Base-by-base conservation (phyloP, 2,888 invertebrate species). In the Unio pictorum region DNA sequence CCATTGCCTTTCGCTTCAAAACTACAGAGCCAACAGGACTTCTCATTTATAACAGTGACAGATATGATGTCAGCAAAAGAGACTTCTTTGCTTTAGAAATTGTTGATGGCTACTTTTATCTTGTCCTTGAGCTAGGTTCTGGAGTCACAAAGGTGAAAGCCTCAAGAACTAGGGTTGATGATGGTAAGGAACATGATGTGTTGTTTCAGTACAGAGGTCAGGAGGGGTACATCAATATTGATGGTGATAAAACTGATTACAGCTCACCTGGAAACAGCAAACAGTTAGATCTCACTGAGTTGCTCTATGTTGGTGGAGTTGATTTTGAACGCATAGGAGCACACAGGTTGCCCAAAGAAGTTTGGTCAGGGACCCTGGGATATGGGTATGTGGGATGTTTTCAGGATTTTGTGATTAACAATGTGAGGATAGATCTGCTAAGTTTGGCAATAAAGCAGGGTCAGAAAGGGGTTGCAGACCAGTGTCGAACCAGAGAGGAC, bases 11-110 rank as follows among this genome's bases (percentile, higher is more conserved):
- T 91, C 96, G 97, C 91, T 96, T 99, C 88, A 94, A 97, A 75
- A 98, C 98, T 62, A 96, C 95, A 89, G 98, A 98, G 90, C 95
- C 96, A 11, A 96, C 98, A 87, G 98, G 98, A 34, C 92, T 99
- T 80, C 93, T 99, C 68, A 93, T 98, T 88, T 95, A 96, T 92
- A 97, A 96, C 90, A 95, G 95, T 86, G 96, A 96, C 6, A 69
- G 73, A 34, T 77, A 72, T 45, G 68, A 70, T 11, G 77, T 78
- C 17, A 77, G 71, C 59, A 81, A 79, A 60, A 65, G 94, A 66
- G 97, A 98, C 89, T 93, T 97, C 67, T 95, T 99, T 87, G 97
- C 97, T 3, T 94, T 99, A 81, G 99, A 99, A 91, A 93, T 99
- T 81, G 93, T 98, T 78, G 96, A 96, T 81, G 97, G 98, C 0